Evolutionary conservation across 2,888 invertebrate genomes (phyloP).

Genomic region (Hemaris fuciformis): DNA sequence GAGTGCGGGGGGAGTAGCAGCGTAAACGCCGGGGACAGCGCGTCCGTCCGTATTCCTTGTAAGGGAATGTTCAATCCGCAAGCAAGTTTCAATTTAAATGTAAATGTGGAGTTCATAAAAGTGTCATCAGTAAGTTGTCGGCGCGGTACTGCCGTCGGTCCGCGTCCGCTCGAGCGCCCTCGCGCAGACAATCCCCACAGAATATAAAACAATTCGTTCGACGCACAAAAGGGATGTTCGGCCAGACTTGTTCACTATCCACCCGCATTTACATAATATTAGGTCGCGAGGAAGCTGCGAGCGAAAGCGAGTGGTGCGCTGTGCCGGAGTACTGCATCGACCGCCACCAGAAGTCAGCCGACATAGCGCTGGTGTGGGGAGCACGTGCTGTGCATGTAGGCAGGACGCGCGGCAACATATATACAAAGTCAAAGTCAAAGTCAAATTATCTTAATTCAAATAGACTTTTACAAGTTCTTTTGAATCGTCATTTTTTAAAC

Average conservation of each 20-base stretch:
- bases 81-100: conserved; percentile 49
- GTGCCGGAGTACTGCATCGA: no score
- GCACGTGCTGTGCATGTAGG: no score
- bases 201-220: conserved; percentile 54
- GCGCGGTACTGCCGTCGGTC: conserved; percentile 18
- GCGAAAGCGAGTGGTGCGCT: background rate
- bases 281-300: conserved; percentile 34
- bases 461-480: no score
- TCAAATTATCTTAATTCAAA: no score
- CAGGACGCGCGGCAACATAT: background rate
- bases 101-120: conserved; percentile 51
- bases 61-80: conserved; percentile 28
- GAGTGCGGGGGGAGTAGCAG: background rate
- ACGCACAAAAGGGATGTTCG: conserved; percentile 45
- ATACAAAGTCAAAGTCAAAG: no score
- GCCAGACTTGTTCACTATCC: conserved; percentile 46
- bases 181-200: conserved; percentile 24
- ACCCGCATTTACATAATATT: conserved; percentile 46
- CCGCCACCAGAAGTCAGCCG: no score
- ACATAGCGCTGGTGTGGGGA: no score
- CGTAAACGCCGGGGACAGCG: conserved; percentile 18
- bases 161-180: no score
- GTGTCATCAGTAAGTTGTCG: conserved; percentile 43
- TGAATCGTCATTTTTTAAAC: no score
- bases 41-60: conserved; percentile 11